Conservation (phyloP, 2,113 vertebrate species). For the Thamnaconus septentrionalis region DNA sequence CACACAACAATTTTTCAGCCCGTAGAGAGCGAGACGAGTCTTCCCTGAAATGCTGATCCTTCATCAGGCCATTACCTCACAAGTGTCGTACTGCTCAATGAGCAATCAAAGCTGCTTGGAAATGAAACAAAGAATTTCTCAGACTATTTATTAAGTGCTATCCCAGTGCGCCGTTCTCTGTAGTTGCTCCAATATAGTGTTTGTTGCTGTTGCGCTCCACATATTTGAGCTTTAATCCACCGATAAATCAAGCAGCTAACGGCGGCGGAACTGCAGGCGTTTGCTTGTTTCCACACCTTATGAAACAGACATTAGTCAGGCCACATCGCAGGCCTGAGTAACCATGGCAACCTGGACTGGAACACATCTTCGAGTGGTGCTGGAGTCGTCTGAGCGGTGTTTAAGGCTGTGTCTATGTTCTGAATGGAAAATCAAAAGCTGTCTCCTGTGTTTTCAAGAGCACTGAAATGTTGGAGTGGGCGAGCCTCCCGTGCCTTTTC, state of each 20-base stretch:
- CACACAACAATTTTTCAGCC: too few relatives aligned
- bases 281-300: slow-evolving; percentile 16
- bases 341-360: slow-evolving; percentile 45
- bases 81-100: too few relatives aligned
- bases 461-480: slow-evolving; percentile 5
- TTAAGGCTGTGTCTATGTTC: slow-evolving; percentile 15
- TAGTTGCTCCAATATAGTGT: too few relatives aligned
- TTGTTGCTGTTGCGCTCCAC: too few relatives aligned
- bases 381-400: not conserved
- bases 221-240: not conserved
- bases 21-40: too few relatives aligned
- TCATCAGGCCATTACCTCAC: too few relatives aligned
- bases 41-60: too few relatives aligned
- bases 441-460: slow-evolving; percentile 1
- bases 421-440: slow-evolving; percentile 26
- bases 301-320: slow-evolving; percentile 21
- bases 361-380: slow-evolving; percentile 26
- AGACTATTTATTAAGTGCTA: too few relatives aligned
- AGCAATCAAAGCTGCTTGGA: too few relatives aligned
- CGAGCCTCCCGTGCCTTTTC: not conserved
- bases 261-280: not conserved
- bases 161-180: too few relatives aligned
- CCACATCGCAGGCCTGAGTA: slow-evolving; percentile 22
- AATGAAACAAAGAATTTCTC: too few relatives aligned
- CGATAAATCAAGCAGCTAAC: not conserved